phyloP scores from a whole-genome alignment of 2,888 invertebrate species.

The Thumatha senex region DNA sequence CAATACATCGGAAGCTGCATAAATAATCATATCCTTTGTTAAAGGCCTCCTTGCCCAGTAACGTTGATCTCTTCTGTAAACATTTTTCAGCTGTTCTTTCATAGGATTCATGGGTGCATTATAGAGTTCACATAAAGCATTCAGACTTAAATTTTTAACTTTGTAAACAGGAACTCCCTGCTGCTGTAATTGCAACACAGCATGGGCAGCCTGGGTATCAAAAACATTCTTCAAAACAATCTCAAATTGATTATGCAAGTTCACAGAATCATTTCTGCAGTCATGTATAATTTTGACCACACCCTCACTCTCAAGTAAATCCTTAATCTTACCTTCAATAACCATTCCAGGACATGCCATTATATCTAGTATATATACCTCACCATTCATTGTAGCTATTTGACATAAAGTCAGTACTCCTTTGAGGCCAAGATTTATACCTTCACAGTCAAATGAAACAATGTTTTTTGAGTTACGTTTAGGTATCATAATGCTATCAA shows the following conservation, averaged over 20 bases:
- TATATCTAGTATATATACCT: slow-evolving; percentile 94
- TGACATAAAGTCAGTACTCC: slow-evolving; percentile 94
- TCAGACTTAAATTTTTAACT: slow-evolving; percentile 95
- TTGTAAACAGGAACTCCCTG: slow-evolving; percentile 96
- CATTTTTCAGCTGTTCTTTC: slow-evolving; percentile 94
- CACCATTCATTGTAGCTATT: slow-evolving; percentile 91
- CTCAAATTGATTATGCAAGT: slow-evolving; percentile 93
- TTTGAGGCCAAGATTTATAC: slow-evolving; percentile 94
- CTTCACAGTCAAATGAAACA: slow-evolving; percentile 96
- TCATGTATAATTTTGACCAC: slow-evolving; percentile 96
- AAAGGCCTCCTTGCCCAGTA: slow-evolving; percentile 96
- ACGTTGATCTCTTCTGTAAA: slow-evolving; percentile 92
- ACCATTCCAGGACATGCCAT: slow-evolving; percentile 92
- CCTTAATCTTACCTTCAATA: slow-evolving; percentile 89
- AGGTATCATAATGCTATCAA: slow-evolving; percentile 88
- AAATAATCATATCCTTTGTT: slow-evolving; percentile 95
- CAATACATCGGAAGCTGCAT: slow-evolving; percentile 94
- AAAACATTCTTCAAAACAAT: slow-evolving; percentile 93
- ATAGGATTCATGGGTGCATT: slow-evolving; percentile 94
- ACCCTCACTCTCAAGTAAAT: slow-evolving; percentile 90
- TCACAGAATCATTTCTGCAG: slow-evolving; percentile 95
- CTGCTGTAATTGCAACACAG: slow-evolving; percentile 95
- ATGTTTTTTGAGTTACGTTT: slow-evolving; percentile 83
- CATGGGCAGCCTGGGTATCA: slow-evolving; percentile 97
- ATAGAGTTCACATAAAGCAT: slow-evolving; percentile 95